A percentile compares a stretch with the other conserved stretches of the same genome.
Conservation (phyloP, 2,113 vertebrate genomes). For the Emydura subglobosa region DNA sequence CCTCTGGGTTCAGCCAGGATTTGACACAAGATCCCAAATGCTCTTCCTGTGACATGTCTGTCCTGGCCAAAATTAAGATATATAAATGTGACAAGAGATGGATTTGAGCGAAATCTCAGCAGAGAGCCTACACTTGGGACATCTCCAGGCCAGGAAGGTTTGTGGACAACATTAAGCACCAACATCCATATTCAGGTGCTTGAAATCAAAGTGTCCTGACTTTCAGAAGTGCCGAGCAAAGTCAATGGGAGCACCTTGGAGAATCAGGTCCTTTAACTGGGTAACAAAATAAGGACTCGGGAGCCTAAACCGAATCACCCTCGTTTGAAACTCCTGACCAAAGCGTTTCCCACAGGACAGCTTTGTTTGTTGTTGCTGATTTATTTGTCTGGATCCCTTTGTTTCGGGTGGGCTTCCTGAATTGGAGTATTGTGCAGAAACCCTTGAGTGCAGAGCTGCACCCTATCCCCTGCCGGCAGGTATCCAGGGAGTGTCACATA, state of each 20-base stretch:
- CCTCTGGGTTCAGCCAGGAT: neutral
- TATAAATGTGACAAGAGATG: neutral
- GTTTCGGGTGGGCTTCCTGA: neutral
- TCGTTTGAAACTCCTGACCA: too few relatives aligned
- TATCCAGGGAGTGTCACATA: neutral
- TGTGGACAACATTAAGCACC: neutral
- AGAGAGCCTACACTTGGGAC: neutral
- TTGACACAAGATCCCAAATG: conserved; percentile 19
- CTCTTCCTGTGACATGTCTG: conserved; percentile 46
- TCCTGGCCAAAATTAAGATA: conserved; percentile 9
- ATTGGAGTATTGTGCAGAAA: too few relatives aligned
- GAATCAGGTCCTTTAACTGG: too few relatives aligned
- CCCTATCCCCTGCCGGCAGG: neutral
- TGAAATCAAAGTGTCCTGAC: neutral
- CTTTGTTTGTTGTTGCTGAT: too few relatives aligned
- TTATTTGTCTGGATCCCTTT: too few relatives aligned
- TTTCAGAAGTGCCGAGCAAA: neutral
- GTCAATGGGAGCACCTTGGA: too few relatives aligned
- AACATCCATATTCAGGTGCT: neutral
- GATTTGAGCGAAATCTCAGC: neutral
- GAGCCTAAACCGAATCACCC: too few relatives aligned
- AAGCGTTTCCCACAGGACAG: too few relatives aligned
- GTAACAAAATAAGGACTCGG: too few relatives aligned
- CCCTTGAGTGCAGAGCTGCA: neutral
- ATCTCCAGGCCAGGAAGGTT: conserved; percentile 9